Base-by-base conservation (phyloP, 2,888 invertebrate genomes). In the Diaprepes abbreviatus region DNA sequence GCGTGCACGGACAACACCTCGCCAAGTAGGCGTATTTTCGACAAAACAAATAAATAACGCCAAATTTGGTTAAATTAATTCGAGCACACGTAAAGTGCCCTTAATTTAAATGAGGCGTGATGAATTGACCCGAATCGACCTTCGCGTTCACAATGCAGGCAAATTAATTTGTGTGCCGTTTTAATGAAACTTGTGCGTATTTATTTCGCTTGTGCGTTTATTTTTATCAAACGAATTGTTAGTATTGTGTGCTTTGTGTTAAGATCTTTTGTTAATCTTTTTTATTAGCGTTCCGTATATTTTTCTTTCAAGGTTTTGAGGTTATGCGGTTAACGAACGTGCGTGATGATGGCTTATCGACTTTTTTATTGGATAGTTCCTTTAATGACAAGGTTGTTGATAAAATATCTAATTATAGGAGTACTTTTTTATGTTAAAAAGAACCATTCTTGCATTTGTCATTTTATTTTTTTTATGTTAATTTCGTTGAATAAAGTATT, bases 111-210 rank as follows among this genome's bases (percentile, higher is more conserved):
- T 9, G 17, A 64, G 10, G 55, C 63, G 28, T 64, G 43, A 55
- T 54, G 55, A 54, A 64, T 64, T 64, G 64, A 64, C 64, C 64
- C 14, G 14, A 43, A 6, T 31, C 43, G 64, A 35, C 64, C 64
- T 64, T 45, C 45, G 12, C 7, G 54, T 17, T 28, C 12, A 64
- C 64, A 64, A 64, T 64, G 55, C 55, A 31, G 21, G 12, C 31
- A 63, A 63, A 38, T 63, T 40, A 63, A 54, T 40, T 2, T 36
- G 24, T 36, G 24, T 28, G 31, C 64, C 45, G 12, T 64, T 43
- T 64, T 55, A 64, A 64, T 33, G 43, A 55, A 55, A 17, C 19
- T 40, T 35, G 45, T 45, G 52, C 45, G 64, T 55, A 55, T 43
- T 33, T 55, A 55, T 19, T 64, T 48, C 17, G 12, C 33, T 64